phyloP scores from a whole-genome alignment of 1,140 invertebrate genomes.

The Drosophila nigrodunni region DNA sequence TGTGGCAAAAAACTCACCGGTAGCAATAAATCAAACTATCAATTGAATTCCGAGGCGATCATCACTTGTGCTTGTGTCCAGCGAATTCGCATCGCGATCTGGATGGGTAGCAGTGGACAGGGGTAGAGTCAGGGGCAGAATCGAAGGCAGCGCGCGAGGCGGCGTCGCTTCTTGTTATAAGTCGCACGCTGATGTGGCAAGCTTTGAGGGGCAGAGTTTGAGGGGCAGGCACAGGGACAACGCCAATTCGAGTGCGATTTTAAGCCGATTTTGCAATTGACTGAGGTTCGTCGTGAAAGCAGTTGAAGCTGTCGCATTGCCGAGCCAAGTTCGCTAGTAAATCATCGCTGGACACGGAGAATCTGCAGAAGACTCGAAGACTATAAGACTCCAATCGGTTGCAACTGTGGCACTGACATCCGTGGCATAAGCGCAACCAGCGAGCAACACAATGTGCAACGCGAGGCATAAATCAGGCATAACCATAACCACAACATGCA shows the following conservation, averaged over 20 bases:
- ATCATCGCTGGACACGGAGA: constrained; percentile 55
- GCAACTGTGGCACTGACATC: constrained; percentile 67
- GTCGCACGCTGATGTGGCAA: constrained; percentile 56
- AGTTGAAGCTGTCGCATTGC: constrained; percentile 72
- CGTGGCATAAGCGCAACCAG: constrained; percentile 67
- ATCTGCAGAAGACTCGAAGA: constrained; percentile 3
- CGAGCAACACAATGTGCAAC: constrained; percentile 20
- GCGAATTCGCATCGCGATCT: constrained; percentile 21
- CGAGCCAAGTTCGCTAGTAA: constrained; percentile 55
- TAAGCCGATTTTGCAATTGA: constrained; percentile 84
- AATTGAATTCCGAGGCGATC: constrained; percentile 84
- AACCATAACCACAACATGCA: constrained; percentile 67
- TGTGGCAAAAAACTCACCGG: constrained; percentile 76
- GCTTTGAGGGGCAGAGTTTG: not conserved
- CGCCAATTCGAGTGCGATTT: constrained; percentile 51
- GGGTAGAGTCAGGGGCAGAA: not conserved
- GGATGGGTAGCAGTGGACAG: constrained; percentile 19
- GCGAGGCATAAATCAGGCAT: constrained; percentile 78
- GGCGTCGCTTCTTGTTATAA: constrained; percentile 74
- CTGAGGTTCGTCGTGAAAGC: constrained; percentile 67
- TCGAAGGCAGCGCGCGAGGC: constrained; percentile 13
- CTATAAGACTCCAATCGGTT: not conserved
- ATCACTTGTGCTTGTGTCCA: constrained; percentile 72
- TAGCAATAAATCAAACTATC: constrained; percentile 85
- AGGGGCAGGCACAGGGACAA: constrained; percentile 2